phyloP scores from a whole-genome alignment of 2,113 vertebrate genomes.

The Isurus oxyrinchus region DNA sequence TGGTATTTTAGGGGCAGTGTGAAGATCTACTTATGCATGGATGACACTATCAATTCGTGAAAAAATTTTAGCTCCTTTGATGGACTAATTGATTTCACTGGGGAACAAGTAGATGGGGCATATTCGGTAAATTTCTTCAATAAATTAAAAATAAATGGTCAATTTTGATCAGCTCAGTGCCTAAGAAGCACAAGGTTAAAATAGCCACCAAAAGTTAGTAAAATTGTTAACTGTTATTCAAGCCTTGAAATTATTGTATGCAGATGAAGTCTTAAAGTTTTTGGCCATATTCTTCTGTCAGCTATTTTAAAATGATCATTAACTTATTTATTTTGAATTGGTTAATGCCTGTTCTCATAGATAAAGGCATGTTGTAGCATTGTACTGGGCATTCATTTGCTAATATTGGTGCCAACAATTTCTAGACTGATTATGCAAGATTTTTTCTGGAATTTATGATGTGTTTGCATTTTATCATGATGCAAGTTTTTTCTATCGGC shows the following conservation, averaged over 20 bases:
- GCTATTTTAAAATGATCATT: conserved; percentile 16
- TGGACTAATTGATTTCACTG: not conserved
- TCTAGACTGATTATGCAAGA: not conserved
- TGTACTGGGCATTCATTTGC: not conserved
- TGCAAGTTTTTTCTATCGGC: not conserved
- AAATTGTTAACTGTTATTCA: not conserved
- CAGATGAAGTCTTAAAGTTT: not conserved
- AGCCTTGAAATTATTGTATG: not conserved
- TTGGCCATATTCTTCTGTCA: not conserved
- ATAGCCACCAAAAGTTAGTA: not conserved
- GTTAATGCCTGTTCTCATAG: not conserved
- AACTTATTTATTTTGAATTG: not conserved
- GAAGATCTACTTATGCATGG: not conserved
- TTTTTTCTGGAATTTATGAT: not conserved
- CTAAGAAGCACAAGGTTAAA: not conserved
- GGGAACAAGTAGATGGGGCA: not conserved
- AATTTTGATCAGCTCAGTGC: not conserved
- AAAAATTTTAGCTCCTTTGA: not conserved
- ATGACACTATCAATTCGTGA: not conserved
- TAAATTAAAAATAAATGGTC: not conserved
- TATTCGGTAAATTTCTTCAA: not conserved
- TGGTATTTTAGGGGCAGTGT: not conserved
- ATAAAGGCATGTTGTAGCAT: not conserved
- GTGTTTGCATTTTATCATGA: not conserved
- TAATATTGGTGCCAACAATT: not conserved